phyloP scores from a whole-genome alignment of 1,140 invertebrate genomes.

The Penaeus indicus region DNA sequence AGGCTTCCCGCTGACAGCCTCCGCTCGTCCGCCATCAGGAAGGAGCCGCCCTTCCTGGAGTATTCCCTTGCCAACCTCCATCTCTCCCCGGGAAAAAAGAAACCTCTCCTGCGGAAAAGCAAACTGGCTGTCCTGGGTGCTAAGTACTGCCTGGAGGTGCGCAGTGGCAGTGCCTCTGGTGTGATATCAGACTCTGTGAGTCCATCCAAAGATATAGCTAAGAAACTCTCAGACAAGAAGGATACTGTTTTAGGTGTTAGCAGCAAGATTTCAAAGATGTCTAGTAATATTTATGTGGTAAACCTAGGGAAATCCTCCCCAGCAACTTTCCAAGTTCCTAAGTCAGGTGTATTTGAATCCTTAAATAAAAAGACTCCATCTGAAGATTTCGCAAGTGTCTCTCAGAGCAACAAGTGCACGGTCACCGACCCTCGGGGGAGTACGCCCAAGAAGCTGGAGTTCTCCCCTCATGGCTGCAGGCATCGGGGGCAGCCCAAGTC shows the following conservation, averaged over 20 bases:
- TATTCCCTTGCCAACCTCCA: slow-evolving; percentile 53
- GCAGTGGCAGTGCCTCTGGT: slow-evolving; percentile 21
- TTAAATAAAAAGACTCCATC: slow-evolving; percentile 23
- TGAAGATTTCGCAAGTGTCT: slow-evolving; percentile 55
- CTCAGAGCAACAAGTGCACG: slow-evolving; percentile 1
- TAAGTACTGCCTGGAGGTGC: slow-evolving; percentile 52
- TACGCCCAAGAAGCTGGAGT: slow-evolving; percentile 51
- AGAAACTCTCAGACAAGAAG: background rate
- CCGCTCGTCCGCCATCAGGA: background rate
- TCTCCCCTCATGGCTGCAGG: slow-evolving; percentile 53
- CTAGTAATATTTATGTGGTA: slow-evolving; percentile 19
- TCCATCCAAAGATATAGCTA: slow-evolving; percentile 37
- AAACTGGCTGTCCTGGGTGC: slow-evolving; percentile 54
- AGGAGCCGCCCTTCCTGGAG: slow-evolving; percentile 44
- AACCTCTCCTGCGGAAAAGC: slow-evolving; percentile 54
- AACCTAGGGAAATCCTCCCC: slow-evolving; percentile 25
- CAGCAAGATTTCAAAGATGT: slow-evolving; percentile 13
- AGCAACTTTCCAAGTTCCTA: slow-evolving; percentile 44
- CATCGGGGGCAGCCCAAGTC: slow-evolving; percentile 60
- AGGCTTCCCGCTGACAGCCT: background rate
- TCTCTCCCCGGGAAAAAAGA: slow-evolving; percentile 63
- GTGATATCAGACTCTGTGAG: slow-evolving; percentile 29
- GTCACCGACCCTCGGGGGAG: background rate
- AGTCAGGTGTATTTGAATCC: slow-evolving; percentile 48
- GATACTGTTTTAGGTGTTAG: background rate